A percentile compares a stretch with the other conserved stretches of the same genome.
Conservation (phyloP, 2,113 vertebrate species). For the Puffinus mauretanicus region DNA sequence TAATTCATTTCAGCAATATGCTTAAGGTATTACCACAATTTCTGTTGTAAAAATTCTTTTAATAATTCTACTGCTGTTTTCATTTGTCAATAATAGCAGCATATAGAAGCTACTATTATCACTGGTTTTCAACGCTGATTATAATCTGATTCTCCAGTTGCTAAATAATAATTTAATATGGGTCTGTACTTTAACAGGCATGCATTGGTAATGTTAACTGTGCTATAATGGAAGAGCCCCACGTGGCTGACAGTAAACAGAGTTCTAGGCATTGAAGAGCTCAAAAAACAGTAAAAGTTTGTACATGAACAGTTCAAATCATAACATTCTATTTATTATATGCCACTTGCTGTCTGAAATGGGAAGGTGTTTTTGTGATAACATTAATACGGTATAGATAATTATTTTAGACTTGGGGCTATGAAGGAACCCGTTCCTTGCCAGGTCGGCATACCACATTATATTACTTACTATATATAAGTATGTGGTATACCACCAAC, state of each 20-base stretch:
- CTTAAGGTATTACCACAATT: not conserved
- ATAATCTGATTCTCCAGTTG: not conserved
- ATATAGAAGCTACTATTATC: not conserved
- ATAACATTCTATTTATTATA: not conserved
- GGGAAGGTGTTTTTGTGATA: not conserved
- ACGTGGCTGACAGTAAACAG: not conserved
- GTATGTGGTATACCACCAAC: not conserved
- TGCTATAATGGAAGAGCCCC: not conserved
- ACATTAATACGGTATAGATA: not conserved
- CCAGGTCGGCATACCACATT: not conserved
- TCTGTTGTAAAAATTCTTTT: not conserved
- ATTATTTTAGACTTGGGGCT: not conserved
- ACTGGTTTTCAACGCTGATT: not conserved
- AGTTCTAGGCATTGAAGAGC: not conserved
- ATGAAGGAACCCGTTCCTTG: not conserved
- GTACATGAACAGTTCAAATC: not conserved
- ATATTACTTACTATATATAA: not conserved
- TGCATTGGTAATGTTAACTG: not conserved
- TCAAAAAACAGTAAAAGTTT: not conserved
- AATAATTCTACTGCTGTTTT: not conserved
- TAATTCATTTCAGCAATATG: not conserved
- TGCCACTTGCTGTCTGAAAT: not conserved
- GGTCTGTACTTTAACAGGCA: not conserved
- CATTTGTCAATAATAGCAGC: not conserved
- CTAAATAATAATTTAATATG: not conserved